Conservation (phyloP, 2,888 invertebrate species). For the Venustoraphidia nigricollis region DNA sequence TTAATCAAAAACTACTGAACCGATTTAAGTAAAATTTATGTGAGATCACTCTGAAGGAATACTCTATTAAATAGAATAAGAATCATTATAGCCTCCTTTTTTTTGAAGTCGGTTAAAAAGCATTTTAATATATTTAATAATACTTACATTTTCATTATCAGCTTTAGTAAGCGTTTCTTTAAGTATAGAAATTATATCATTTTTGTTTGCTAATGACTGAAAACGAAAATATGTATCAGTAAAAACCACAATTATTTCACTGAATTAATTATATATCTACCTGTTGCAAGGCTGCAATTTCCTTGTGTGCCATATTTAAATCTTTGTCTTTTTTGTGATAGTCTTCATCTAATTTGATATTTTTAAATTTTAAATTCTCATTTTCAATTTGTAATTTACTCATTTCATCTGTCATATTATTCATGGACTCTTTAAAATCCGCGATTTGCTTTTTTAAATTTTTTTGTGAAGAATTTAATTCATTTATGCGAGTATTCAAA, state of each 20-base stretch:
- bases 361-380: neutral
- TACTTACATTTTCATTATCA: neutral
- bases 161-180: neutral
- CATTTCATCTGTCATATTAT: slow-evolving; percentile 3
- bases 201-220: neutral
- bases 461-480: neutral
- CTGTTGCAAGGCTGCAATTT: slow-evolving; percentile 2
- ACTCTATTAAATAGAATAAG: neutral
- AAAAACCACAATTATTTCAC: neutral
- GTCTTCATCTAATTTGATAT: slow-evolving; percentile 1
- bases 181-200: neutral
- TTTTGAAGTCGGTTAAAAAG: neutral
- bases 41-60: too few relatives aligned
- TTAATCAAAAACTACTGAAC: too few relatives aligned
- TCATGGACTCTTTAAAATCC: neutral
- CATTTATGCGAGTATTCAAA: slow-evolving; percentile 1
- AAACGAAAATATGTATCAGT: too few relatives aligned
- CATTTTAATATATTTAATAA: neutral
- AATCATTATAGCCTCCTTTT: neutral
- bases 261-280: neutral
- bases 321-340: slow-evolving; percentile 1
- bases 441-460: neutral
- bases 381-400: neutral
- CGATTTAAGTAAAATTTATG: too few relatives aligned
- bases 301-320: neutral